Evolutionary conservation across 2,797 vertebrate genomes (phyloP).

Genomic region (Fringilla coelebs): DNA sequence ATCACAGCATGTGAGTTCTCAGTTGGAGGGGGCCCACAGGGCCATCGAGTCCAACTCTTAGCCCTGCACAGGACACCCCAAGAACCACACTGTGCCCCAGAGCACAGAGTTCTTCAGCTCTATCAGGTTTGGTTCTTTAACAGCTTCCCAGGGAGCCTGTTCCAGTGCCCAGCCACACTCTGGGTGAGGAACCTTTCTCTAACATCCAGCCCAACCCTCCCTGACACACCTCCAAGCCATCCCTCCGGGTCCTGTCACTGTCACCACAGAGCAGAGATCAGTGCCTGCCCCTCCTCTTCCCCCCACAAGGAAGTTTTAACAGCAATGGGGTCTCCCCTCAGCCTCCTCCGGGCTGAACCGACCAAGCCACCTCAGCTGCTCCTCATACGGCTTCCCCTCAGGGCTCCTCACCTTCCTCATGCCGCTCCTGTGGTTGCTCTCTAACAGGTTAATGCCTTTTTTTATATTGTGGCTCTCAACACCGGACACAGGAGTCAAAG

Average conservation of each 20-base stretch:
- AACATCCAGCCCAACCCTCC: neutral
- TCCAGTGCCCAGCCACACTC: neutral
- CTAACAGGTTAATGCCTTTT: neutral
- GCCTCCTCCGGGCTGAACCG: neutral
- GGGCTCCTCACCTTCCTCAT: neutral
- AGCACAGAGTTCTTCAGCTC: neutral
- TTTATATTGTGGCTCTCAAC: neutral
- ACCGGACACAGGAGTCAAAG: neutral
- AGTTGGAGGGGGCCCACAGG: neutral
- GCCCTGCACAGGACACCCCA: too few relatives aligned
- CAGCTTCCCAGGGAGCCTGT: neutral
- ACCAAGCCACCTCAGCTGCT: neutral
- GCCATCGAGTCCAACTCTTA: neutral
- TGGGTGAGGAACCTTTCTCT: neutral
- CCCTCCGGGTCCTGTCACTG: neutral
- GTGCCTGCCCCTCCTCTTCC: neutral
- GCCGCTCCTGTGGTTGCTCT: neutral
- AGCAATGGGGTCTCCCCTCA: neutral
- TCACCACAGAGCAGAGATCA: neutral
- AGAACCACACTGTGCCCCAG: too few relatives aligned
- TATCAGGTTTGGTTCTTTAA: neutral
- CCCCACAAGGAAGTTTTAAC: neutral
- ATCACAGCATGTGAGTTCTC: neutral
- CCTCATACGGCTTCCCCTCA: neutral
- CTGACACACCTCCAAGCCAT: neutral